These are phyloP conservation scores for Carollia perspicillata DNA, from an alignment of 2,113 vertebrate genomes.

Conservation along the genomic window DNA sequence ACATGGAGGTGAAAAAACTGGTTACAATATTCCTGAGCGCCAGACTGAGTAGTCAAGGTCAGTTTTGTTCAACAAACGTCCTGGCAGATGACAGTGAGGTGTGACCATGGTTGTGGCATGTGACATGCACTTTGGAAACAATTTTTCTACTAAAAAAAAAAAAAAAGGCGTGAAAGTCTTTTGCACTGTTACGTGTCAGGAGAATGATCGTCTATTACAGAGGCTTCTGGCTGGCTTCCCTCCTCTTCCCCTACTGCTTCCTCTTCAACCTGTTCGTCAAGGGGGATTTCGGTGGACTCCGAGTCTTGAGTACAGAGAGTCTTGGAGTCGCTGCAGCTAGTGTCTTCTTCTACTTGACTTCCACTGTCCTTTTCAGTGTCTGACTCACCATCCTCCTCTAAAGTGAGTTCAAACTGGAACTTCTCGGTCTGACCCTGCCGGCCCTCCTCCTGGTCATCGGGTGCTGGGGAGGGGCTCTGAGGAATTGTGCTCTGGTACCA, in stretches of 20 bases:
- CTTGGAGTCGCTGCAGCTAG: slow-evolving; percentile 98
- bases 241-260: slow-evolving; percentile 87
- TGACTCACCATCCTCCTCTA: slow-evolving; percentile 97
- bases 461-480: slow-evolving; percentile 94
- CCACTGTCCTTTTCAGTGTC: slow-evolving; percentile 98
- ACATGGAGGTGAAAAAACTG: slow-evolving; percentile 81
- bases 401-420: slow-evolving; percentile 98
- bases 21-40: slow-evolving; percentile 96
- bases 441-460: slow-evolving; percentile 92
- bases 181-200: slow-evolving; percentile 90
- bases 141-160: slow-evolving; percentile 77
- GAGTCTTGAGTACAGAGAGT: slow-evolving; percentile 99
- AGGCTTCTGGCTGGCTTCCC: slow-evolving; percentile 84
- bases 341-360: slow-evolving; percentile 96
- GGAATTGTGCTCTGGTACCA: slow-evolving; percentile 99
- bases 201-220: slow-evolving; percentile 83
- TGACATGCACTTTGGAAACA: slow-evolving; percentile 89
- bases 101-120: slow-evolving; percentile 85
- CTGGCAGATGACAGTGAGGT: slow-evolving; percentile 84
- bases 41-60: slow-evolving; percentile 91
- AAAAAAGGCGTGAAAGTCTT: slow-evolving; percentile 41
- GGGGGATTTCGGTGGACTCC: slow-evolving; percentile 96
- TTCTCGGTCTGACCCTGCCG: slow-evolving; percentile 93
- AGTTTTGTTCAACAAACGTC: slow-evolving; percentile 86
- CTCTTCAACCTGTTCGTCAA: slow-evolving; percentile 94